Percentiles rank a stretch among this genome's conserved stretches.
Evolutionary conservation across 2,113 vertebrate species (phyloP).

Genomic region (Bostrychus sinensis): DNA sequence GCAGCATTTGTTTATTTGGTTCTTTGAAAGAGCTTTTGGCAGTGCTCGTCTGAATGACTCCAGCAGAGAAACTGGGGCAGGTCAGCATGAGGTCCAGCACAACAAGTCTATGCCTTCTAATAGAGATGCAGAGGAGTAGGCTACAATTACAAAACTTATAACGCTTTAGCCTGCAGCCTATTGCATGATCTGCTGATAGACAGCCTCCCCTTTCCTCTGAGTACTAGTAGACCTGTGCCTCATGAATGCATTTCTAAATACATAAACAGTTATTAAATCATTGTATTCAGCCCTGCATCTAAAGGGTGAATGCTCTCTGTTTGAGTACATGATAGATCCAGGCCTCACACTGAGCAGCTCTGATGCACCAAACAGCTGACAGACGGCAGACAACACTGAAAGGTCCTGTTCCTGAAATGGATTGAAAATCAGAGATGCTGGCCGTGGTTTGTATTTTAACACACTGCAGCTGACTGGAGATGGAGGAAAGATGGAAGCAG

Average conservation of each 20-base stretch:
- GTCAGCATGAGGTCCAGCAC: constrained; percentile 41
- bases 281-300: constrained; percentile 35
- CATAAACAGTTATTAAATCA: constrained; percentile 13
- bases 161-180: background rate
- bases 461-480: constrained; percentile 48
- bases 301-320: constrained; percentile 32
- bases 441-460: constrained; percentile 64
- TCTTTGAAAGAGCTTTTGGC: constrained; percentile 13
- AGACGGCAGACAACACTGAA: constrained; percentile 53
- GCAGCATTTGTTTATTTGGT: constrained; percentile 15
- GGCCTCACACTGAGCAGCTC: constrained; percentile 27
- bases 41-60: constrained; percentile 17
- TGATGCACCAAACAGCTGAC: constrained; percentile 52
- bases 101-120: constrained; percentile 37
- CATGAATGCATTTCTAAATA: no score
- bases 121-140: constrained; percentile 22
- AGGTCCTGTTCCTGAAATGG: constrained; percentile 55
- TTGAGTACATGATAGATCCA: constrained; percentile 52
- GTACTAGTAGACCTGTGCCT: no score
- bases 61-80: constrained; percentile 51
- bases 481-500: constrained; percentile 36
- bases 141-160: constrained; percentile 1
- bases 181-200: no score
- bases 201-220: no score
- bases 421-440: constrained; percentile 72